Conservation (phyloP, 2,113 vertebrate species). For the Pollachius pollachius region DNA sequence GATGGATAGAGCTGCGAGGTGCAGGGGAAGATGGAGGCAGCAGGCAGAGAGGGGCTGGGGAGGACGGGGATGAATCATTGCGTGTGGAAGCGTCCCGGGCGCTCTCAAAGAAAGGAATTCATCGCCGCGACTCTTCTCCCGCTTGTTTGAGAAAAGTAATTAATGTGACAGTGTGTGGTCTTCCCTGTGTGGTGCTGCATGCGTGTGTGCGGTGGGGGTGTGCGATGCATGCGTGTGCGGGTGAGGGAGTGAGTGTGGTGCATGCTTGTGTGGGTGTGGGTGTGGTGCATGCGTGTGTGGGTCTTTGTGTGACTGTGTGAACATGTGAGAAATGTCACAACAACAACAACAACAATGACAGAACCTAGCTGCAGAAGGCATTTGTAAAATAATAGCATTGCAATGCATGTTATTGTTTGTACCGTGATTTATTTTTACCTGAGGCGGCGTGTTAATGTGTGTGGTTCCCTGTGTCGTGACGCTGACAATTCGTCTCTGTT, state of each 20-base stretch:
- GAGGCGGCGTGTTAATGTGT: no score
- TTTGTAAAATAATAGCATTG: no score
- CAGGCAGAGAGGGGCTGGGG: constrained; percentile 1
- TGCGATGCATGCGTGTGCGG: neutral
- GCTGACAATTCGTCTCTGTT: no score
- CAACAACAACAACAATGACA: no score
- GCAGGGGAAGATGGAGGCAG: constrained; percentile 28
- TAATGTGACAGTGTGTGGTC: constrained; percentile 53
- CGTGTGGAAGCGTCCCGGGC: constrained; percentile 29
- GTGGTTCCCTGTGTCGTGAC: no score
- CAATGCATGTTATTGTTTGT: no score
- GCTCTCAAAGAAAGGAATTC: constrained; percentile 45
- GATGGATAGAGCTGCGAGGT: constrained; percentile 43
- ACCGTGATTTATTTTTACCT: no score
- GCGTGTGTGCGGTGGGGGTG: neutral
- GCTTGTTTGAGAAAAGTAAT: constrained; percentile 52
- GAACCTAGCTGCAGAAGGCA: no score
- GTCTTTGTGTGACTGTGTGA: no score
- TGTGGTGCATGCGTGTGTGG: no score
- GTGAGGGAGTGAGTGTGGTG: neutral
- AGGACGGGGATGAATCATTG: constrained; percentile 52
- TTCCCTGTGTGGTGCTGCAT: constrained; percentile 2
- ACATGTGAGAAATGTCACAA: no score
- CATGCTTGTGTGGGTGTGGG: constrained; percentile 1
- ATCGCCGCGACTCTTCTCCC: constrained; percentile 26